phyloP scores from a whole-genome alignment of 2,888 invertebrate genomes.

The Zaprionus obscuricornis region DNA sequence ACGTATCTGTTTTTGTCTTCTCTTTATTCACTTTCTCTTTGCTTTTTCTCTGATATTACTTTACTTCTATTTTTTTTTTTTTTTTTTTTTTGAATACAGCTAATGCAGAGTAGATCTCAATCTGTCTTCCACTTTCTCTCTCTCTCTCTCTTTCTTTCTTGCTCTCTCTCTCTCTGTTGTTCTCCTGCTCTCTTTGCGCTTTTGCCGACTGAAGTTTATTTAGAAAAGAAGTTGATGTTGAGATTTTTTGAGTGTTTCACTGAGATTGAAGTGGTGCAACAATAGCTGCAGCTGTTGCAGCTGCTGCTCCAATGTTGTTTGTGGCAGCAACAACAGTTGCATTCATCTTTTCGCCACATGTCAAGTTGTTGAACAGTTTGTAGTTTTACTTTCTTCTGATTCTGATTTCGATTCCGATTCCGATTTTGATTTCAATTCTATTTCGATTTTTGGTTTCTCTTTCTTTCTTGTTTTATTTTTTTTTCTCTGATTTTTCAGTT shows the following conservation, averaged over 20 bases:
- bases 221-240: conserved; percentile 31
- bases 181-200: too few species aligned
- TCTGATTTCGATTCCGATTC: conserved; percentile 13
- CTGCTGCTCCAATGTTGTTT: too few species aligned
- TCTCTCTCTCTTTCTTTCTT: not conserved
- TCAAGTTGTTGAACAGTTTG: conserved; percentile 20
- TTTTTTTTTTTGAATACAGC: conserved; percentile 20
- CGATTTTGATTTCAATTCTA: conserved; percentile 22
- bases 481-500: not conserved
- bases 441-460: conserved; percentile 5
- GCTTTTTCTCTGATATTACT: too few species aligned
- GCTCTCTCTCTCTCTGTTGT: not conserved
- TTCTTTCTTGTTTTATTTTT: not conserved
- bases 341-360: conserved; percentile 39
- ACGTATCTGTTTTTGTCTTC: too few species aligned
- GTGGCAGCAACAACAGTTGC: conserved; percentile 20
- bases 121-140: not conserved
- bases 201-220: conserved; percentile 41
- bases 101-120: conserved; percentile 43
- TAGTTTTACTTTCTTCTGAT: conserved; percentile 15
- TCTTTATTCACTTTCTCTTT: too few species aligned
- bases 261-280: too few species aligned
- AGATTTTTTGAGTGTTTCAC: conserved; percentile 34
- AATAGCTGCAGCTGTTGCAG: too few species aligned
- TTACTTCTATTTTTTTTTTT: too few species aligned